Evolutionary conservation across 1,140 invertebrate species (phyloP), one percentile per base, ranked within the genome.

Genomic region (Yoshiicerus persimilis): DNA sequence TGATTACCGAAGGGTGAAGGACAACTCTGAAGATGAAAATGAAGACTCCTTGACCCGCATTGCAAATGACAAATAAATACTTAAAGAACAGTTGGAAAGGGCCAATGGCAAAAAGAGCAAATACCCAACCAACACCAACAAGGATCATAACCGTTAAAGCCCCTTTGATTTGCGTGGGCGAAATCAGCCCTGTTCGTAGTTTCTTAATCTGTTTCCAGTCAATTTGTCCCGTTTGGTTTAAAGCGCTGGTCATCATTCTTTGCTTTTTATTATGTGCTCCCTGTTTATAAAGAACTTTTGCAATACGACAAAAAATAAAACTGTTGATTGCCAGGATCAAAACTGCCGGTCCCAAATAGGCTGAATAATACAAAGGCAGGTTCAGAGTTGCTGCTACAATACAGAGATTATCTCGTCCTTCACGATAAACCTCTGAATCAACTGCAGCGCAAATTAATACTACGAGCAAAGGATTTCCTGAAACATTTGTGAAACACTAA

Each of bases 111-210:
- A 94, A 91, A 6, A 93, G 92, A 13, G 94, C 94, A 39, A 94
- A 92, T 1, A 94, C 92, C 94, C 94, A 94, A 0, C 94, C 93
- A 39, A 94, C 91, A 20, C 94, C 94, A 5, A 94, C 91, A 6
- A 94, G 90, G 16, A 94, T 92, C 92, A 94, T 93, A 10, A 94
- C 93, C 0, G 93, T 93, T 75, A 94, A 92, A 11, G 93, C 92
- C 13, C 94, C 94, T 34, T 93, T 80, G 9, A 94, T 92, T 92
- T 94, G 93, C 0, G 92, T 92, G 5, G 89, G 86, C 32, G 86
- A 90, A 86, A 88, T 64, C 20, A 85, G 30, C 1, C 80, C 3
- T 38, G 25, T 87, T 38, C 32, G 39, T 39, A 47, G n/a, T 39
- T 89, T 56, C 85, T 41, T 41, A 34, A 34, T 80, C 88, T 39